A percentile compares a stretch with the other conserved stretches of the same genome.
Conservation (phyloP, 2,797 vertebrate species). For the Thalassophryne amazonica region DNA sequence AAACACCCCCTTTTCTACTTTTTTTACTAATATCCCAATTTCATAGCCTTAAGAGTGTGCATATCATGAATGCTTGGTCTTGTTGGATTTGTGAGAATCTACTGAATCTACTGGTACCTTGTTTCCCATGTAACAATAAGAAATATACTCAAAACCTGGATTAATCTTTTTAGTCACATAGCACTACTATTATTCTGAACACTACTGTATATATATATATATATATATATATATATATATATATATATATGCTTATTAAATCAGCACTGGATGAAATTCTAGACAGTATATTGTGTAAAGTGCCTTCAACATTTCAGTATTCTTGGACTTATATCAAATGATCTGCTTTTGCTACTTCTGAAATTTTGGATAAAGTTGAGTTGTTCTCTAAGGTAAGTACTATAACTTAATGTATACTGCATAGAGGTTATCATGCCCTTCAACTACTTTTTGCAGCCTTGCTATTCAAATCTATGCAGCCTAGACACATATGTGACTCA, state of each 20-base stretch:
- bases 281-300: slow-evolving; percentile 13
- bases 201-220: too few species aligned
- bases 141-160: too few species aligned
- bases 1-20: too few species aligned
- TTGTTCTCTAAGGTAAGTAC: slow-evolving; percentile 3
- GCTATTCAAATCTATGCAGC: slow-evolving; percentile 43
- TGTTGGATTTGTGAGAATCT: too few species aligned
- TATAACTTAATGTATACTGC: slow-evolving; percentile 1
- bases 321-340: slow-evolving; percentile 6
- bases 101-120: too few species aligned
- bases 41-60: too few species aligned
- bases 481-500: slow-evolving; percentile 21
- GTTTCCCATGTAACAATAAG: too few species aligned
- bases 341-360: slow-evolving; percentile 2
- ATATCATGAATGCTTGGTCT: too few species aligned
- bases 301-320: slow-evolving; percentile 1
- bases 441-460: slow-evolving; percentile 30
- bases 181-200: too few species aligned
- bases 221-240: too few species aligned
- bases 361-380: slow-evolving; percentile 6
- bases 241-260: slow-evolving; percentile 57
- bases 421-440: slow-evolving; percentile 55
- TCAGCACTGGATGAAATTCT: slow-evolving; percentile 34
- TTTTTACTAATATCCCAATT: too few species aligned
- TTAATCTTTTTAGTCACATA: too few species aligned